phyloP scores from a whole-genome alignment of 2,888 invertebrate genomes.

The Tuberolachnus salignus region DNA sequence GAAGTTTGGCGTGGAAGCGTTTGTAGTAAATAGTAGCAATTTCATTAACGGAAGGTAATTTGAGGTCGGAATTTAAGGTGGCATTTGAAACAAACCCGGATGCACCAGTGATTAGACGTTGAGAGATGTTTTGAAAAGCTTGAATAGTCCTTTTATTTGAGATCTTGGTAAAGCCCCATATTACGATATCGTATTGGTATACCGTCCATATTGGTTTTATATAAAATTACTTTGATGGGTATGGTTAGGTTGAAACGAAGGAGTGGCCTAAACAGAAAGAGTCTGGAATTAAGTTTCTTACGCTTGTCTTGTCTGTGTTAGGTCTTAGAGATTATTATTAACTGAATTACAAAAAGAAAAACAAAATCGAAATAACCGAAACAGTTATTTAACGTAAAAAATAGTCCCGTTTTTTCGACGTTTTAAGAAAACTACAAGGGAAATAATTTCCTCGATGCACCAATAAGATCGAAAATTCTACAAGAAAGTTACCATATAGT shows the following conservation, averaged over 20 bases:
- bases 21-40: neutral
- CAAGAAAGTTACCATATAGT: too few relatives aligned
- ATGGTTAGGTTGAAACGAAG: neutral
- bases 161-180: neutral
- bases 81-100: neutral
- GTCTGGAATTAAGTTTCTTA: conserved; percentile 1
- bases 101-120: neutral
- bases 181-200: neutral
- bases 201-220: conserved; percentile 7
- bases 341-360: too few relatives aligned
- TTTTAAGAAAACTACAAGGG: too few relatives aligned
- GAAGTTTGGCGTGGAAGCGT: too few relatives aligned
- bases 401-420: too few relatives aligned
- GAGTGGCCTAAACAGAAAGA: neutral
- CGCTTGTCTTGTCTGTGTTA: too few relatives aligned
- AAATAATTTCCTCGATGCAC: too few relatives aligned
- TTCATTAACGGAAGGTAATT: neutral
- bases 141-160: conserved; percentile 9
- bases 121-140: neutral
- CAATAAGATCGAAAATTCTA: too few relatives aligned
- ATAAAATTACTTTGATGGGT: neutral
- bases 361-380: too few relatives aligned
- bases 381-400: too few relatives aligned
- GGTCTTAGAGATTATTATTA: too few relatives aligned
- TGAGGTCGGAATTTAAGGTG: neutral